phyloP scores from a whole-genome alignment of 2,797 vertebrate genomes.

The Coregonus suidteri region DNA sequence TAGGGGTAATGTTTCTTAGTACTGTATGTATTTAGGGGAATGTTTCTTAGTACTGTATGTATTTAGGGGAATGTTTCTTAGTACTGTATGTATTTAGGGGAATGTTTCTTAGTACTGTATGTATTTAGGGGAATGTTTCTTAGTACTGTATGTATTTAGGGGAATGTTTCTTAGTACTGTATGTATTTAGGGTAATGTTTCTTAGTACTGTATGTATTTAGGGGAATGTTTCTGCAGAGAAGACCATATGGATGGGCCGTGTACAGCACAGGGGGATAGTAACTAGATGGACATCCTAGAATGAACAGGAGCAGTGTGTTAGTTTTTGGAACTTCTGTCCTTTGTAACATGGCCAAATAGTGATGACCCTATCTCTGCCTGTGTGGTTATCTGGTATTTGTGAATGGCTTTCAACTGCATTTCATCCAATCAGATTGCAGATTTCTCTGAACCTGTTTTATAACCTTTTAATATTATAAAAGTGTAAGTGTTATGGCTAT shows the following conservation, averaged over 20 bases:
- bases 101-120: too few species aligned
- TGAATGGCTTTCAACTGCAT: neutral
- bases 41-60: too few species aligned
- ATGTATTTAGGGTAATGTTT: neutral
- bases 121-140: too few species aligned
- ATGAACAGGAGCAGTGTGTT: neutral
- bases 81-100: too few species aligned
- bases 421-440: neutral
- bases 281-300: neutral
- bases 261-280: neutral
- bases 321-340: neutral
- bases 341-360: neutral
- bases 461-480: neutral
- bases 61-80: too few species aligned
- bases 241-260: neutral
- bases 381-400: neutral
- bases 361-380: neutral
- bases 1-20: too few species aligned
- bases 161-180: too few species aligned
- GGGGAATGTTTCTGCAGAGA: slow-evolving; percentile 50
- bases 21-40: too few species aligned
- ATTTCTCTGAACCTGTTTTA: neutral
- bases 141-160: too few species aligned
- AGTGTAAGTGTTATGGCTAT: neutral
- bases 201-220: slow-evolving; percentile 44